Percentiles rank a stretch among this genome's conserved stretches.
phyloP scores from a whole-genome alignment of 2,797 vertebrate genomes.

The Tenualosa thibaudeaui region DNA sequence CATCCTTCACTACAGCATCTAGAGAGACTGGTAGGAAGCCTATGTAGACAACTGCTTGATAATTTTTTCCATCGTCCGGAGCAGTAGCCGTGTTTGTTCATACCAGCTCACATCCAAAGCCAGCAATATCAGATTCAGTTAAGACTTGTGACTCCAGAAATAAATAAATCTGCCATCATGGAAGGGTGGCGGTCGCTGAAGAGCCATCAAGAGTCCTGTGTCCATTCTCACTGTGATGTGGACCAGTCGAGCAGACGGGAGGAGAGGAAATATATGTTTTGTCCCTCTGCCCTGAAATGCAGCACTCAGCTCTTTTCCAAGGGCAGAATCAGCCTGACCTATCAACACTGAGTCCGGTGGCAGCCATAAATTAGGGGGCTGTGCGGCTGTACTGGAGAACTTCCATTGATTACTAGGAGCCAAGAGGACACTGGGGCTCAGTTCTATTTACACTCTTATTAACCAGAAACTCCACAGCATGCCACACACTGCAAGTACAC shows the following conservation, averaged over 20 bases:
- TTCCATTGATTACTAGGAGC: constrained; percentile 67
- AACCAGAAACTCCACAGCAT: constrained; percentile 36
- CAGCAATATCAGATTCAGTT: neutral
- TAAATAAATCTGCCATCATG: neutral
- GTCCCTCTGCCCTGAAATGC: constrained; percentile 57
- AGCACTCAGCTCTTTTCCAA: constrained; percentile 69
- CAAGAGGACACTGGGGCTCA: constrained; percentile 56
- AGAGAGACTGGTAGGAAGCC: neutral
- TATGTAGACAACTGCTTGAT: neutral
- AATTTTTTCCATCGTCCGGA: neutral
- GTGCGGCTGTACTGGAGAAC: constrained; percentile 57
- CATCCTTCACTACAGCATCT: neutral
- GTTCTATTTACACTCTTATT: constrained; percentile 53
- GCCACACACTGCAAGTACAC: neutral
- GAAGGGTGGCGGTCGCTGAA: neutral
- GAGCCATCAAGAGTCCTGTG: constrained; percentile 61
- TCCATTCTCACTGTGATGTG: constrained; percentile 60
- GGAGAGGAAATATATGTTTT: constrained; percentile 67
- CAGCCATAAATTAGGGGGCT: constrained; percentile 66
- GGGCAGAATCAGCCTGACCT: constrained; percentile 67
- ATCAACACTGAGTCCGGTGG: constrained; percentile 63
- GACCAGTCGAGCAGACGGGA: constrained; percentile 65
- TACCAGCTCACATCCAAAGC: neutral
- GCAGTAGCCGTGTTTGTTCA: neutral
- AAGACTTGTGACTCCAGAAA: neutral